These are phyloP conservation scores for Salvelinus alpinus DNA, from an alignment of 2,113 vertebrate genomes.

Conservation along the genomic window DNA sequence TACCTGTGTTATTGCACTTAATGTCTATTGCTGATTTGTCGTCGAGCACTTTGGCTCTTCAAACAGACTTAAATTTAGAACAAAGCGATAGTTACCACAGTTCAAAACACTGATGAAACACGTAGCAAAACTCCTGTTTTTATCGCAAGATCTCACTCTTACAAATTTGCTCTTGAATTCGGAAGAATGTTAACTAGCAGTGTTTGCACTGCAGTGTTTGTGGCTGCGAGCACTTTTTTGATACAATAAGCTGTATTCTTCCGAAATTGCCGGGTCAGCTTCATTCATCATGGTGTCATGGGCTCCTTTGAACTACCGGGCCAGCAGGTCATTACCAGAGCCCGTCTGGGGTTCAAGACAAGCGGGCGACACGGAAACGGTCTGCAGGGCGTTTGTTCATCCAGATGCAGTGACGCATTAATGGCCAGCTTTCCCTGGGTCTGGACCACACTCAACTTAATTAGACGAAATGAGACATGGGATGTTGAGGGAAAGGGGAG, in stretches of 20 bases:
- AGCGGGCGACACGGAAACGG: conserved; percentile 75
- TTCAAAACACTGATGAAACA: conserved; percentile 66
- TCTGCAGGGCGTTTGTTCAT: conserved; percentile 71
- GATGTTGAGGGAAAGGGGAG: conserved; percentile 17
- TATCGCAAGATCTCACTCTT: conserved; percentile 65
- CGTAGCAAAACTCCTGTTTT: conserved; percentile 59
- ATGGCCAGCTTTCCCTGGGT: conserved; percentile 44
- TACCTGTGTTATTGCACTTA: not conserved
- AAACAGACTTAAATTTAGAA: conserved; percentile 41
- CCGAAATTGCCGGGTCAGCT: conserved; percentile 74
- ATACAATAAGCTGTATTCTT: conserved; percentile 77
- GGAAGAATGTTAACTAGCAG: conserved; percentile 73
- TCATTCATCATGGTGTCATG: conserved; percentile 77
- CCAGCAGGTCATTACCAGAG: conserved; percentile 74
- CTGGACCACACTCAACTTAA: conserved; percentile 60
- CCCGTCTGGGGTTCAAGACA: conserved; percentile 65
- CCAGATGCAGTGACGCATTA: conserved; percentile 73
- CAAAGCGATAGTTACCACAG: conserved; percentile 60
- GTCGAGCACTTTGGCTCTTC: conserved; percentile 49
- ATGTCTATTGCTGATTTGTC: conserved; percentile 48
- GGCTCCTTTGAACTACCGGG: conserved; percentile 75
- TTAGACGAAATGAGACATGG: conserved; percentile 71
- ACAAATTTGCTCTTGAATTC: conserved; percentile 38
- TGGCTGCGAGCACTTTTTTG: conserved; percentile 53
- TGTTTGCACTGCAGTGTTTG: conserved; percentile 45